Conservation (phyloP, 2,888 invertebrate genomes). For the Entomobrya proxima region DNA sequence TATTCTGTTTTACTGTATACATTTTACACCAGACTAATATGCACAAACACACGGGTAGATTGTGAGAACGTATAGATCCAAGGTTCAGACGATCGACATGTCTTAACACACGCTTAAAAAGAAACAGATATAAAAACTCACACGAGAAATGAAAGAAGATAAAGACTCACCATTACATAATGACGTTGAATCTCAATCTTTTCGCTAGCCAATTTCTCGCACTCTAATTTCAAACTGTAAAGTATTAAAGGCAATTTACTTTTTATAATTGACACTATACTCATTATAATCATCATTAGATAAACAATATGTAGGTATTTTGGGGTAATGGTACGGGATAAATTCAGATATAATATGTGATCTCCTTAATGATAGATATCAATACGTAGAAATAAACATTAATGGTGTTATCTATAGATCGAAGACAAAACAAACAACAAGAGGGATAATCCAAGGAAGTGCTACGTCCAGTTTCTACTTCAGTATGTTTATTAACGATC, state of each 20-base stretch:
- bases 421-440: too few species aligned
- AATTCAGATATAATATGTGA: too few species aligned
- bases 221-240: constrained; percentile 80
- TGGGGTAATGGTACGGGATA: too few species aligned
- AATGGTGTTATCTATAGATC: too few species aligned
- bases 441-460: too few species aligned
- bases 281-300: too few species aligned
- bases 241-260: constrained; percentile 70
- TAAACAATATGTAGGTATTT: too few species aligned
- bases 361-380: too few species aligned
- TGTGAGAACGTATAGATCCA: neutral
- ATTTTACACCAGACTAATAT: neutral
- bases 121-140: neutral
- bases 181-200: constrained; percentile 81
- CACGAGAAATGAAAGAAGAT: constrained; percentile 60
- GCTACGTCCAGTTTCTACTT: too few species aligned
- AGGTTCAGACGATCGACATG: neutral
- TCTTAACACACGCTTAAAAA: neutral
- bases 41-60: neutral
- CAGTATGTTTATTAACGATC: too few species aligned
- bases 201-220: constrained; percentile 81
- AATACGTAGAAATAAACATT: too few species aligned
- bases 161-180: constrained; percentile 80
- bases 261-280: constrained; percentile 46
- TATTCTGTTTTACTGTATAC: neutral